These are phyloP conservation scores for Melanotaenia nigrans DNA, from an alignment of 2,797 vertebrate species.

Conservation along the genomic window DNA sequence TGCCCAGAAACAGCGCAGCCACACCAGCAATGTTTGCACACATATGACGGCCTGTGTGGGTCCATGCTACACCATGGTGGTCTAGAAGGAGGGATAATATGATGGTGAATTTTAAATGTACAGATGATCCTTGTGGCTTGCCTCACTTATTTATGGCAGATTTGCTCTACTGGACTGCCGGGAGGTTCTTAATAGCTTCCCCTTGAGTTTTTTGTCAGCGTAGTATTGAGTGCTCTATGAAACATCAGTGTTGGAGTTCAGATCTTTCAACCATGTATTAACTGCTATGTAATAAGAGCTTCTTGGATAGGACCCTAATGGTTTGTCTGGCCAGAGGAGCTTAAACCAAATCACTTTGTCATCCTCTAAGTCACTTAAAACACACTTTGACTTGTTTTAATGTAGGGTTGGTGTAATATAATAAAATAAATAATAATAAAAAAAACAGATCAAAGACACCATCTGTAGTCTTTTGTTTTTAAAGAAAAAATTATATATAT, in stretches of 20 bases:
- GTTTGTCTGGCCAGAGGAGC: slow-evolving; percentile 27
- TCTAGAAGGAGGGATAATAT: slow-evolving; percentile 25
- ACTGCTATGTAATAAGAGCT: slow-evolving; percentile 39
- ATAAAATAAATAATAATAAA: no score
- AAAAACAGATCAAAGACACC: neutral
- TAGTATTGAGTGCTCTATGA: slow-evolving; percentile 53
- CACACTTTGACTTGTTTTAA: slow-evolving; percentile 32
- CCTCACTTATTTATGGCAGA: slow-evolving; percentile 44
- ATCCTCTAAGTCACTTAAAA: slow-evolving; percentile 43
- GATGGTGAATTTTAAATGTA: slow-evolving; percentile 45
- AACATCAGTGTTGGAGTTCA: slow-evolving; percentile 40
- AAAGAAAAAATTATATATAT: neutral
- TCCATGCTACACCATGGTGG: slow-evolving; percentile 16
- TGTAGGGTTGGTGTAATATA: neutral
- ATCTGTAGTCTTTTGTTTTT: neutral
- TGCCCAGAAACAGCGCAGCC: slow-evolving; percentile 28
- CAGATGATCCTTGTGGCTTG: slow-evolving; percentile 18
- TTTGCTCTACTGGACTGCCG: slow-evolving; percentile 44
- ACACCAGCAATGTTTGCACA: slow-evolving; percentile 42
- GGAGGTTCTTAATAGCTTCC: slow-evolving; percentile 53
- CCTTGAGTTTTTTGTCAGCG: slow-evolving; percentile 50
- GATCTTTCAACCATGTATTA: slow-evolving; percentile 43
- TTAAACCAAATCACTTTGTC: slow-evolving; percentile 36
- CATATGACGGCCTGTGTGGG: slow-evolving; percentile 26
- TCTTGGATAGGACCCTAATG: slow-evolving; percentile 37